phyloP scores from a whole-genome alignment of 2,888 invertebrate species.

The Pseudoips prasinana region DNA sequence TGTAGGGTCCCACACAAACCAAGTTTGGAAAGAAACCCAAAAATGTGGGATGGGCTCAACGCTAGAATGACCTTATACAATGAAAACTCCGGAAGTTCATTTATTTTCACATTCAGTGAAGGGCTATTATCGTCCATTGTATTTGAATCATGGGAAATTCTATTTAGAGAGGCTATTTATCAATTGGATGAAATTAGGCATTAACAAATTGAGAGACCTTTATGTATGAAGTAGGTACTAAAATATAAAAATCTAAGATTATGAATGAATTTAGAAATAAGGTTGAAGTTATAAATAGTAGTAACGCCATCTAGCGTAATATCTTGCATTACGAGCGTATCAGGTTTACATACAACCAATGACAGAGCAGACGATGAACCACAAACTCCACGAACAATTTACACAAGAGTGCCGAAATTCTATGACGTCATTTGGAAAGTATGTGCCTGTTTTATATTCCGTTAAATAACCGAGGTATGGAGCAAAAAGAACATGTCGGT shows the following conservation, averaged over 20 bases:
- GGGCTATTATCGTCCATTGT: conserved; percentile 43
- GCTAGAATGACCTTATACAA: conserved; percentile 65
- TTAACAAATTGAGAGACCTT: conserved; percentile 1
- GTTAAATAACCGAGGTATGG: conserved; percentile 44
- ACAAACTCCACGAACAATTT: conserved; percentile 34
- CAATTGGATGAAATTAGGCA: conserved; percentile 7
- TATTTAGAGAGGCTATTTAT: conserved; percentile 12
- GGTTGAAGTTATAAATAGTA: conserved; percentile 1
- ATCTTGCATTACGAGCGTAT: conserved; percentile 15
- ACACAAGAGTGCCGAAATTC: conserved; percentile 56
- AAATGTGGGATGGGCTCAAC: conserved; percentile 65
- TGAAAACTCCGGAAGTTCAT: conserved; percentile 59
- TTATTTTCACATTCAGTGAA: conserved; percentile 41
- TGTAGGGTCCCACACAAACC: conserved; percentile 57
- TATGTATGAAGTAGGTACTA: no score
- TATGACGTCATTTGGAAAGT: conserved; percentile 75
- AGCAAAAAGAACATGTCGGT: conserved; percentile 30
- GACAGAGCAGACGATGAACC: conserved; percentile 28
- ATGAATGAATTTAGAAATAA: not conserved
- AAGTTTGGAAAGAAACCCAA: conserved; percentile 58
- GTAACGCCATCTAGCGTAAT: conserved; percentile 49
- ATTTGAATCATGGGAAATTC: conserved; percentile 35
- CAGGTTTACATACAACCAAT: conserved; percentile 19
- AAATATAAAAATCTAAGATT: no score
- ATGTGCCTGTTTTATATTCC: conserved; percentile 66